Conservation (phyloP, 2,888 invertebrate species). For the Dryomyza anilis region DNA sequence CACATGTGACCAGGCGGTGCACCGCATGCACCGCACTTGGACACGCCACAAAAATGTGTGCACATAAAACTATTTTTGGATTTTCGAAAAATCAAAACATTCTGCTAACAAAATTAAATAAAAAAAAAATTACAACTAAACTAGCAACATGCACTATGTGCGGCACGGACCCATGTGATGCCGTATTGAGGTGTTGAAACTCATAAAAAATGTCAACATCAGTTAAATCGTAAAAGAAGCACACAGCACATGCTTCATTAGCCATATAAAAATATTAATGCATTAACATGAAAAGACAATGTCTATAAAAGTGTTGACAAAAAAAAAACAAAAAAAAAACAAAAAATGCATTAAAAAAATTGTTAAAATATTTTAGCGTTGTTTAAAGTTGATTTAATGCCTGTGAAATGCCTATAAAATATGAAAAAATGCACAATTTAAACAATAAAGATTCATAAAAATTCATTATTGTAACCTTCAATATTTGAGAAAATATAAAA, state of each 20-base stretch:
- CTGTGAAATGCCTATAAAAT: too few species aligned
- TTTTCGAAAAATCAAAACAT: too few species aligned
- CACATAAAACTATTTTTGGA: constrained; percentile 14
- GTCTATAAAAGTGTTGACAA: too few species aligned
- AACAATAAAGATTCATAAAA: too few species aligned
- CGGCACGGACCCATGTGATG: not conserved
- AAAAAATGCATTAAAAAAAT: too few species aligned
- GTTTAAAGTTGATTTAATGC: too few species aligned
- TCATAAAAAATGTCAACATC: constrained; percentile 26
- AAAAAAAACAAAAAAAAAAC: too few species aligned
- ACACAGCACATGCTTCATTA: constrained; percentile 18
- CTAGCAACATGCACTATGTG: not conserved
- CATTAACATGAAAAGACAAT: not conserved
- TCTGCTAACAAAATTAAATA: too few species aligned
- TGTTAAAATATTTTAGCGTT: too few species aligned
- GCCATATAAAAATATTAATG: not conserved
- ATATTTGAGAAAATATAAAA: too few species aligned
- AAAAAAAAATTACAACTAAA: not conserved
- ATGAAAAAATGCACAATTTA: too few species aligned
- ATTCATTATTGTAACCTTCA: too few species aligned
- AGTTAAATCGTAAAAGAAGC: not conserved
- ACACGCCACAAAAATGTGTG: constrained; percentile 11
- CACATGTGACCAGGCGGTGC: constrained; percentile 14
- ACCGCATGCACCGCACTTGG: not conserved
- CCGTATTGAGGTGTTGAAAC: constrained; percentile 8